Percentiles rank a stretch among this genome's conserved stretches.
Conservation (phyloP, 2,888 invertebrate genomes). For the Ernsta delagoae region DNA sequence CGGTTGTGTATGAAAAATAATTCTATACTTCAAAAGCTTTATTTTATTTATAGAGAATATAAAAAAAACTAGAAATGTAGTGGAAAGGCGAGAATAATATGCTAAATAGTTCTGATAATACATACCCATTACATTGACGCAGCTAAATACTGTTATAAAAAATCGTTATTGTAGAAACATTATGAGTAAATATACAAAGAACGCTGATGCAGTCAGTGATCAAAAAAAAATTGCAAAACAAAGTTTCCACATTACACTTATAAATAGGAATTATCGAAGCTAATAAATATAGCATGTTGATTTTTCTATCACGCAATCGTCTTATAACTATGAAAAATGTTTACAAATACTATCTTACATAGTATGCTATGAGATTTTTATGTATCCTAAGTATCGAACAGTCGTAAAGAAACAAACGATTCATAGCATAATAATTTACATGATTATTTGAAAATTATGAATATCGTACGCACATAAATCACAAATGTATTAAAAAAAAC, state of each 20-base stretch:
- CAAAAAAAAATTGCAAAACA: conserved; percentile 5
- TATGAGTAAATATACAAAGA: not conserved
- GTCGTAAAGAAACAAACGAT: not conserved
- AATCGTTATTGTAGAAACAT: not conserved
- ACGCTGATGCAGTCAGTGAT: not conserved
- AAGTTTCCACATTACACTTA: conserved; percentile 1
- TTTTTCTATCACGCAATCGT: conserved; percentile 15
- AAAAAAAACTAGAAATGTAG: too few species aligned
- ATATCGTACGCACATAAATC: too few species aligned
- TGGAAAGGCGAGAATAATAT: too few species aligned
- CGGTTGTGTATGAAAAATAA: too few species aligned
- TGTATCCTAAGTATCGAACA: not conserved
- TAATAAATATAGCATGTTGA: conserved; percentile 20
- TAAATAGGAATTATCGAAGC: conserved; percentile 16
- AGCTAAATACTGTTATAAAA: not conserved
- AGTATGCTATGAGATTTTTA: not conserved
- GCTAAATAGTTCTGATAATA: too few species aligned
- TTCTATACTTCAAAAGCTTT: too few species aligned
- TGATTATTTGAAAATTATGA: not conserved
- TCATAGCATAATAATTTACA: too few species aligned
- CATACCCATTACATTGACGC: not conserved
- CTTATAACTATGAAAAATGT: conserved; percentile 4
- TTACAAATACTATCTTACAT: conserved; percentile 10
- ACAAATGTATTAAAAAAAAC: too few species aligned
- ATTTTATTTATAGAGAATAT: too few species aligned